Evolutionary conservation across 2,888 invertebrate genomes (phyloP).

Genomic region (Scaptomyza polygonia): DNA sequence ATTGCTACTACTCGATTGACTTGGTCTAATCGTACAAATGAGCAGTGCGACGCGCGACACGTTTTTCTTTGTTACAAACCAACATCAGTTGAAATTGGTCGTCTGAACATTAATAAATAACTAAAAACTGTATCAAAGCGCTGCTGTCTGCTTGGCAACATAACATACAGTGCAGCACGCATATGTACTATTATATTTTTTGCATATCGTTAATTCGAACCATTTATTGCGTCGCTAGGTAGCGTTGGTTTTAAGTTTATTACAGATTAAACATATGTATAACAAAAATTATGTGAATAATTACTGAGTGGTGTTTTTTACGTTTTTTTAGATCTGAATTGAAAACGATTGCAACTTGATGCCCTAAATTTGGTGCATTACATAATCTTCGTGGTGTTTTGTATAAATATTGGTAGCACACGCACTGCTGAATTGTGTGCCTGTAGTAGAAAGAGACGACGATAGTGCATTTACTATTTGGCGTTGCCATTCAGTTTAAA

Average conservation of each 20-base stretch:
- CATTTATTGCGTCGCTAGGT: constrained; percentile 49
- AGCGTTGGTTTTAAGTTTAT: constrained; percentile 23
- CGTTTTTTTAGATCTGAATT: constrained; percentile 56
- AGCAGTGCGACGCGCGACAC: constrained; percentile 54
- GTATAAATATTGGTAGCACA: constrained; percentile 23
- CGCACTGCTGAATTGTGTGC: constrained; percentile 10
- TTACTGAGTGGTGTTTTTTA: constrained; percentile 52
- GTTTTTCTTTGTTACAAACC: constrained; percentile 50
- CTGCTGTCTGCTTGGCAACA: neutral
- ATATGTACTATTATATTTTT: constrained; percentile 1
- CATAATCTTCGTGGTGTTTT: constrained; percentile 62
- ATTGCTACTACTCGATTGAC: constrained; percentile 43
- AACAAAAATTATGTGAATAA: constrained; percentile 25
- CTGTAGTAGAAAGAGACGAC: constrained; percentile 43
- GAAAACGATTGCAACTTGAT: constrained; percentile 34
- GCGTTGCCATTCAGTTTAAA: constrained; percentile 61
- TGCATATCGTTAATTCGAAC: constrained; percentile 7
- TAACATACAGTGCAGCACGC: neutral
- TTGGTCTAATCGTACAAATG: neutral
- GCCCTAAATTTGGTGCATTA: constrained; percentile 52
- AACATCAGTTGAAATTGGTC: constrained; percentile 19
- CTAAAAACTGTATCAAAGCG: neutral
- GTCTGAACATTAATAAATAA: constrained; percentile 2
- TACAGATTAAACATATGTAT: constrained; percentile 9
- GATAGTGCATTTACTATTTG: constrained; percentile 24